A percentile compares a stretch with the other conserved stretches of the same genome.
Evolutionary conservation across 2,888 invertebrate genomes (phyloP).

Genomic region (Vannuccia rotundouncinata): DNA sequence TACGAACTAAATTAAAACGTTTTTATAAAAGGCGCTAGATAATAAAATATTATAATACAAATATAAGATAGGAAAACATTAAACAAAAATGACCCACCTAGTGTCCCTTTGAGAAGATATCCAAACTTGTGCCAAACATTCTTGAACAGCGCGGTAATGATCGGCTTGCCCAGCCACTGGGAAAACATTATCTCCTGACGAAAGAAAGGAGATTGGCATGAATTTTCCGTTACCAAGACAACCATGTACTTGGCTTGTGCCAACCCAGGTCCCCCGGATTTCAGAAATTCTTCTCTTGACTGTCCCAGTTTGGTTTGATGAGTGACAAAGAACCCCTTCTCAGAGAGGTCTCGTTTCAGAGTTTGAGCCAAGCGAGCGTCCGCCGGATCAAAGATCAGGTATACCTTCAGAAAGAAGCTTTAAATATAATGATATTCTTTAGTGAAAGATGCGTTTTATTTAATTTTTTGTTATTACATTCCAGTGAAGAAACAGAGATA

Average conservation of each 20-base stretch:
- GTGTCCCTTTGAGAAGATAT: conserved; percentile 49
- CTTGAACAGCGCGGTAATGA: conserved; percentile 51
- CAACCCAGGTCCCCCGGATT: conserved; percentile 50
- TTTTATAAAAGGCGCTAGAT: too few species aligned
- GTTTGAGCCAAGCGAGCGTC: conserved; percentile 52
- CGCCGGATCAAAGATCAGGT: conserved; percentile 52
- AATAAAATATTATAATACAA: too few species aligned
- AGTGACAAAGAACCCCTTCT: conserved; percentile 48
- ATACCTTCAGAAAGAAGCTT: conserved; percentile 49
- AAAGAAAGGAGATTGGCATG: conserved; percentile 49
- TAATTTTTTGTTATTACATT: too few species aligned
- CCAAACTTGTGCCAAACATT: conserved; percentile 49
- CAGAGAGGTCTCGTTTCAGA: conserved; percentile 50
- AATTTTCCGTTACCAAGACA: conserved; percentile 50
- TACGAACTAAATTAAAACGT: too few species aligned
- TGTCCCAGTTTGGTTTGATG: conserved; percentile 52
- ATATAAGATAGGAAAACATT: too few species aligned
- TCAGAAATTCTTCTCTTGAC: conserved; percentile 53
- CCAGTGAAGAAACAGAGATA: too few species aligned
- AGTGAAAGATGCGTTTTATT: too few species aligned
- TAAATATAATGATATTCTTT: too few species aligned
- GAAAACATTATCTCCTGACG: conserved; percentile 53
- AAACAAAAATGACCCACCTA: conserved; percentile 51
- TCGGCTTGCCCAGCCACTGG: conserved; percentile 54
- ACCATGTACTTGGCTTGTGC: conserved; percentile 49